Conservation (phyloP, 2,113 vertebrate species). For the Labeo rohita region DNA sequence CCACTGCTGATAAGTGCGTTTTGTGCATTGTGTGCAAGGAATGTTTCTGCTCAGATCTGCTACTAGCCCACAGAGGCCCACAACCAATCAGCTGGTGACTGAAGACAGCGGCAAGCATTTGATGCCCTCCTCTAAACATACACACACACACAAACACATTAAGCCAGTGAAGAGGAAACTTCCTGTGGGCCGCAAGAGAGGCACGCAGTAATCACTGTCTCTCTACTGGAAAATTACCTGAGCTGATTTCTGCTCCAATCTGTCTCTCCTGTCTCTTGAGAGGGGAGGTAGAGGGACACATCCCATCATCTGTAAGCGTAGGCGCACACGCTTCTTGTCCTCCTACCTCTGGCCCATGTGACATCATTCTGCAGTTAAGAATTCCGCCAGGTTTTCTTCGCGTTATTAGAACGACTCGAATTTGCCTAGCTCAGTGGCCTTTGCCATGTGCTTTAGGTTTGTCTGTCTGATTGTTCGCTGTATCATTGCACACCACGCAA, state of each 20-base stretch:
- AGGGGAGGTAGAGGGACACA: conserved; percentile 64
- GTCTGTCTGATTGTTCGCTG: conserved; percentile 65
- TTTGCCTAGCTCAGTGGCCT: conserved; percentile 56
- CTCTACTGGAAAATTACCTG: conserved; percentile 69
- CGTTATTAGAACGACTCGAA: conserved; percentile 68
- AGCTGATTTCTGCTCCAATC: conserved; percentile 73
- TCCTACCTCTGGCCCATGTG: conserved; percentile 39
- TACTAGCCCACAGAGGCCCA: conserved; percentile 54
- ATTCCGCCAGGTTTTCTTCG: conserved; percentile 61
- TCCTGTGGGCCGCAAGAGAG: conserved; percentile 50
- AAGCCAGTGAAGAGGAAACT: conserved; percentile 53
- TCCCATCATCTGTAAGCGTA: conserved; percentile 61
- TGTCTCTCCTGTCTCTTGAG: conserved; percentile 64
- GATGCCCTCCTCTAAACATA: conserved; percentile 40
- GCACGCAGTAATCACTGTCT: conserved; percentile 69
- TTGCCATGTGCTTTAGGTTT: conserved; percentile 75
- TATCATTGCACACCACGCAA: conserved; percentile 28
- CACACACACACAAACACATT: conserved; percentile 55
- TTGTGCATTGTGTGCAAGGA: conserved; percentile 35
- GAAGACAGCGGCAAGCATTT: conserved; percentile 46
- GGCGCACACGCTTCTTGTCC: conserved; percentile 41
- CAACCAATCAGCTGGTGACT: conserved; percentile 60
- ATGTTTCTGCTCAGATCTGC: conserved; percentile 31
- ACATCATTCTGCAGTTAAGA: conserved; percentile 58
- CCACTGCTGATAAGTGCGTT: conserved; percentile 39